Evolutionary conservation across 2,888 invertebrate species (phyloP).

Genomic region (Petrophora chlorosata): DNA sequence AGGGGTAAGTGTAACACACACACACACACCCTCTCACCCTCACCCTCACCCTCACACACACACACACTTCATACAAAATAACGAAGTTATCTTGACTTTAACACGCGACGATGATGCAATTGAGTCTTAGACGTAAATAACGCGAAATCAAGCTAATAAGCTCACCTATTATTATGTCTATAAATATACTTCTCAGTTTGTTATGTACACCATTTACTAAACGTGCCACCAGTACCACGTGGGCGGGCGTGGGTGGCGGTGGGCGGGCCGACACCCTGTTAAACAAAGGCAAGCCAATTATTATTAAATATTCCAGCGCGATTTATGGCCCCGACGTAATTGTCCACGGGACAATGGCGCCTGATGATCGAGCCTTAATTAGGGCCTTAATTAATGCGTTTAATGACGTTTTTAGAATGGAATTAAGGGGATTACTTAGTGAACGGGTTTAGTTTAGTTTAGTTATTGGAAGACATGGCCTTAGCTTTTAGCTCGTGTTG

Average conservation of each 20-base stretch:
- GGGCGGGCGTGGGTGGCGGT: conserved; percentile 32
- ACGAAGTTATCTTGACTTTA: too few species aligned
- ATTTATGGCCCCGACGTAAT: conserved; percentile 56
- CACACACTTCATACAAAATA: too few species aligned
- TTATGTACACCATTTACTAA: too few species aligned
- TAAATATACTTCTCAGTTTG: too few species aligned
- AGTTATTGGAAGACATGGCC: background rate
- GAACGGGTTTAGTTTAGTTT: conserved; percentile 35
- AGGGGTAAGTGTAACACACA: too few species aligned
- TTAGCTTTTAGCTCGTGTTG: too few species aligned
- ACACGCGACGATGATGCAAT: too few species aligned
- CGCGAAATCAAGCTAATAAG: too few species aligned
- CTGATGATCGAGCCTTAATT: conserved; percentile 68
- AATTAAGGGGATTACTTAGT: conserved; percentile 29
- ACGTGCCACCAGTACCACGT: conserved; percentile 49
- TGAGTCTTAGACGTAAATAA: too few species aligned
- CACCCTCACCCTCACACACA: too few species aligned
- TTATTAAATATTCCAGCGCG: conserved; percentile 64
- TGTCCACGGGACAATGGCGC: conserved; percentile 63
- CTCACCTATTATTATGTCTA: too few species aligned
- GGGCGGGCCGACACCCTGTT: conserved; percentile 55
- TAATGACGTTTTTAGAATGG: conserved; percentile 28
- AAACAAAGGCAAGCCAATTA: conserved; percentile 81
- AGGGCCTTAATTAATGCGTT: conserved; percentile 57
- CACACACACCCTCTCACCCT: too few species aligned